Base-by-base conservation (phyloP, 2,797 vertebrate genomes). In the Euphonia xanthogaster region DNA sequence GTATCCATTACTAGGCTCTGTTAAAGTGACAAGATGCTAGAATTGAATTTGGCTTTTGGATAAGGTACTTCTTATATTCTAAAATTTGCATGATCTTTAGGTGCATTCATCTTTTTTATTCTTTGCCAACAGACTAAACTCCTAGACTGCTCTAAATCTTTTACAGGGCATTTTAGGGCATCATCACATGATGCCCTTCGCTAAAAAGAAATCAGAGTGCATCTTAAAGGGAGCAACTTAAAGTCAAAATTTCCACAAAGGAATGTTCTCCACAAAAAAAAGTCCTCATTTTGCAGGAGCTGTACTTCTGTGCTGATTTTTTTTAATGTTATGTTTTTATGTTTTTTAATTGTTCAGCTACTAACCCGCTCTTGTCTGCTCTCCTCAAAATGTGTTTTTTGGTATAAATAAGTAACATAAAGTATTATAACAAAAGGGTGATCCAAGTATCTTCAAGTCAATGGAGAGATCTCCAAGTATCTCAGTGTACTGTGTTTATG, bases 191-290 rank as follows among this genome's bases (percentile, higher is more conserved):
- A 48, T 61, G 12, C 7, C 8, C 9, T 58, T n/a, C 3, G 13
- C 18, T 60, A 70, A 55, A 88, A 68, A 62, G 18, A 84, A 84
- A 89, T 40, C 18, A 87, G 19, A 93, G 33, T 5, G 5, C 18
- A 54, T 61, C 33, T 50, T 45, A 54, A 66, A 78, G n/a, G 14
- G 25, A 71, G 33, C 0, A 0, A 21, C 19, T 6, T n/a, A 54
- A 73, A 63, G 35, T 15, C 20, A 84, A 6, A 48, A 53, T 47
- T 63, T 81, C 30, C 47, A 68, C 27, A 72, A 28, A 73, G 61
- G 9, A 78, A 58, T 6, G 12, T 4, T 83, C n/a, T n/a, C n/a
- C n/a, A n/a, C n/a, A n/a, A n/a, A n/a, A n/a, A n/a, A n/a, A n/a
- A n/a, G n/a, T n/a, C n/a, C n/a, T n/a, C 10, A 42, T 51, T 93